A percentile compares a stretch with the other conserved stretches of the same genome.
These are phyloP conservation scores for Xylocopa sonorina DNA, from an alignment of 1,140 invertebrate genomes.

Conservation along the genomic window DNA sequence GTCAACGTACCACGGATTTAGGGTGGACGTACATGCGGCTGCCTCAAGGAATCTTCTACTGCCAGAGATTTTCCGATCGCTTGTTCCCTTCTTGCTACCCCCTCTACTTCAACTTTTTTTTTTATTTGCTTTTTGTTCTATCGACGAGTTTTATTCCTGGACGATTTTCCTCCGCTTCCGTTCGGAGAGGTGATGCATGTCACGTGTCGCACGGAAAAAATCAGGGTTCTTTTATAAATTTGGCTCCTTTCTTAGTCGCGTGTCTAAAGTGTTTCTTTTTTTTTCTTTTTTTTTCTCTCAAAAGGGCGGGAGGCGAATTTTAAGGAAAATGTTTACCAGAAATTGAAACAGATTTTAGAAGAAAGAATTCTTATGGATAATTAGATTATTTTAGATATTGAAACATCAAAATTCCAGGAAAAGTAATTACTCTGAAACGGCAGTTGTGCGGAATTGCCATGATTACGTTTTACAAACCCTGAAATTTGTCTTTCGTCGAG, in stretches of 20 bases:
- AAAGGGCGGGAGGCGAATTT: no score
- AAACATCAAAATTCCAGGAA: no score
- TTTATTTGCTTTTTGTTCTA: not conserved
- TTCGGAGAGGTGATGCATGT: constrained; percentile 9
- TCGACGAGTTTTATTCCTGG: constrained; percentile 3
- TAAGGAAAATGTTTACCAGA: no score
- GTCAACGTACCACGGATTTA: not conserved
- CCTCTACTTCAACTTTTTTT: not conserved
- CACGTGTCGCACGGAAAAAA: constrained; percentile 22
- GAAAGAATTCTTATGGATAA: no score
- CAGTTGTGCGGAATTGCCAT: no score
- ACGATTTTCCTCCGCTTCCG: constrained; percentile 21
- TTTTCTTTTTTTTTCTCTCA: not conserved
- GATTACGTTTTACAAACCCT: no score
- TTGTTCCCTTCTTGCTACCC: not conserved
- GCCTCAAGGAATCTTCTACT: not conserved
- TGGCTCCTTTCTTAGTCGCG: constrained; percentile 7
- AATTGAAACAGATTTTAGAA: no score
- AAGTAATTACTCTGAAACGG: no score
- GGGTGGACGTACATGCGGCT: not conserved
- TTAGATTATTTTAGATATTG: no score
- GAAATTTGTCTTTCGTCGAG: no score
- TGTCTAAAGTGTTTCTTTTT: not conserved
- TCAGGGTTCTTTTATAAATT: constrained; percentile 3
- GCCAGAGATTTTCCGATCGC: not conserved